phyloP scores from a whole-genome alignment of 2,888 invertebrate genomes.

The Dryocosmus kuriphilus region DNA sequence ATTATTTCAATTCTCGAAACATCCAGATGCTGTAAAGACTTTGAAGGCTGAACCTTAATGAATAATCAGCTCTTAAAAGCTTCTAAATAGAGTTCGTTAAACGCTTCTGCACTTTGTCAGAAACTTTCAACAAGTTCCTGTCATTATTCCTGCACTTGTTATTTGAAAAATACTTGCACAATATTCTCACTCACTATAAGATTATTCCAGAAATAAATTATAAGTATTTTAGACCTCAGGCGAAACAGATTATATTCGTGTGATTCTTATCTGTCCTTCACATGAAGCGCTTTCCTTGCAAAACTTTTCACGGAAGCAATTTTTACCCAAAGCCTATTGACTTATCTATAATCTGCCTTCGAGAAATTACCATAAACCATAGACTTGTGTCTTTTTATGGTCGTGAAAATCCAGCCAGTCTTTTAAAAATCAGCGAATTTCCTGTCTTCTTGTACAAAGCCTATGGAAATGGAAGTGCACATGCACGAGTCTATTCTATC shows the following conservation, averaged over 20 bases:
- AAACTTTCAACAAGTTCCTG: too few relatives aligned
- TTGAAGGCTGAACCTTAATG: too few relatives aligned
- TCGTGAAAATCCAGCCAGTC: neutral
- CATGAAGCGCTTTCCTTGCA: neutral
- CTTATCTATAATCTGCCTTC: neutral
- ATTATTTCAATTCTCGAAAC: too few relatives aligned
- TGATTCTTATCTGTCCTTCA: neutral
- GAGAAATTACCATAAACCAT: neutral
- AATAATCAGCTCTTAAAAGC: too few relatives aligned
- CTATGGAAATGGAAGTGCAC: neutral
- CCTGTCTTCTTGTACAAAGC: neutral
- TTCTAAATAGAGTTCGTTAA: too few relatives aligned
- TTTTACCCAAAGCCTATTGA: neutral
- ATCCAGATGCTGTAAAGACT: too few relatives aligned
- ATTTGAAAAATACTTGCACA: too few relatives aligned
- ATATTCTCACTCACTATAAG: neutral
- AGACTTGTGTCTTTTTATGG: neutral
- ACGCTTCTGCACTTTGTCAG: too few relatives aligned
- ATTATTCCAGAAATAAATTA: neutral
- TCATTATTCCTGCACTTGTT: too few relatives aligned
- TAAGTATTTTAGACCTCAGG: neutral
- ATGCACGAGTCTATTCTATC: constrained; percentile 5
- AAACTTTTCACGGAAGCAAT: neutral
- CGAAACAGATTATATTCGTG: neutral
- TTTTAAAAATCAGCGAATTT: neutral